phyloP scores from a whole-genome alignment of 2,797 vertebrate genomes.

The Apogon talboti region DNA sequence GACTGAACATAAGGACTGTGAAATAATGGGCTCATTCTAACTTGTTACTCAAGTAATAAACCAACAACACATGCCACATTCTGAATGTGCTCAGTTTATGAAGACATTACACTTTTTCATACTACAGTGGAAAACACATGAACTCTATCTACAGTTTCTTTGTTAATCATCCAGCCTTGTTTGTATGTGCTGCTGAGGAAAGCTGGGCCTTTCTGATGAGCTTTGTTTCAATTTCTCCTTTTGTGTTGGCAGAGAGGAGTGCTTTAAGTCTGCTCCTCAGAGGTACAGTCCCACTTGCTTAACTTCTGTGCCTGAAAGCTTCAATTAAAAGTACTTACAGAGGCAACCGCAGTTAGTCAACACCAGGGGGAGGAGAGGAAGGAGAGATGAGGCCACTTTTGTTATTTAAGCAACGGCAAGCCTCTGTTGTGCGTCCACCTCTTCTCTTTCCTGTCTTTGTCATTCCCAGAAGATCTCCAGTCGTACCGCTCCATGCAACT shows the following conservation, averaged over 20 bases:
- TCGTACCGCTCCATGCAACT: conserved; percentile 63
- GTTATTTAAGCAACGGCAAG: conserved; percentile 37
- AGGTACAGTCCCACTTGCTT: conserved; percentile 58
- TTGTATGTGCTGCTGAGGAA: conserved; percentile 8
- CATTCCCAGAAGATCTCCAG: conserved; percentile 60
- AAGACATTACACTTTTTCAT: neutral
- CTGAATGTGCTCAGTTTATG: neutral
- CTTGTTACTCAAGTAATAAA: neutral
- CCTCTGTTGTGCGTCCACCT: conserved; percentile 47
- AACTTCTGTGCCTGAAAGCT: conserved; percentile 62
- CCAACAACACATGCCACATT: neutral
- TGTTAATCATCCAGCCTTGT: neutral
- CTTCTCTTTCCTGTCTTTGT: conserved; percentile 38
- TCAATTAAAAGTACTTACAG: conserved; percentile 58
- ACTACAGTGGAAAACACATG: neutral
- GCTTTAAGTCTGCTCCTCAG: conserved; percentile 44
- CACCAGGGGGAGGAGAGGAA: conserved; percentile 29
- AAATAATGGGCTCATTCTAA: too few species aligned
- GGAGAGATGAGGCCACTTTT: conserved; percentile 8
- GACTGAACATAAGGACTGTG: too few species aligned
- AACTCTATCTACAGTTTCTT: neutral
- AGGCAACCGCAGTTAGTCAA: conserved; percentile 35
- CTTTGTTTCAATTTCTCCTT: conserved; percentile 51
- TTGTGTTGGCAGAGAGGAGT: conserved; percentile 20
- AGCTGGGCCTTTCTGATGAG: conserved; percentile 39